Evolutionary conservation across 2,797 vertebrate species (phyloP).

Genomic region (Megaceryle alcyon): DNA sequence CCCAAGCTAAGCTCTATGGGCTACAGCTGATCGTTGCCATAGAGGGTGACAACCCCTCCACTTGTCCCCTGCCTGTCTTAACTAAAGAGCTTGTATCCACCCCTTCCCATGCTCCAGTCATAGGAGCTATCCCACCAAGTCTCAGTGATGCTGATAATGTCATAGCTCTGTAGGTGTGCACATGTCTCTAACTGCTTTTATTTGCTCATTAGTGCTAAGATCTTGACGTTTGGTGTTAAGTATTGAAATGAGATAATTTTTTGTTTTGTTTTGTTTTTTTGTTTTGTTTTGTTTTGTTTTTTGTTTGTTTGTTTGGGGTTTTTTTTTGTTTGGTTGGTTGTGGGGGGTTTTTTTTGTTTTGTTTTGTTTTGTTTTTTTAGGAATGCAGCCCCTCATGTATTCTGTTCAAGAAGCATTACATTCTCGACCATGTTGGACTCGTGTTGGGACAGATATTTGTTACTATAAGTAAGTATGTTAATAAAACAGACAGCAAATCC

Average conservation of each 20-base stretch:
- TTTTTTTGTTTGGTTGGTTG: background rate
- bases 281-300: slow-evolving; percentile 7
- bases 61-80: background rate
- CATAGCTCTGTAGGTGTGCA: too few species aligned
- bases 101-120: too few species aligned
- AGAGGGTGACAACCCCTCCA: background rate
- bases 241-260: background rate
- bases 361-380: background rate
- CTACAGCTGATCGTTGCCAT: background rate
- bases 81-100: too few species aligned
- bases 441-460: slow-evolving; percentile 94
- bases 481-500: background rate
- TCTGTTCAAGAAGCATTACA: slow-evolving; percentile 95
- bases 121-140: too few species aligned
- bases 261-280: background rate
- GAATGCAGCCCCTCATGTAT: slow-evolving; percentile 97
- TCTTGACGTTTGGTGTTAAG: background rate
- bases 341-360: too few species aligned
- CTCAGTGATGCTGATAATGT: too few species aligned
- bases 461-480: slow-evolving; percentile 94
- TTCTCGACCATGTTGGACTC: slow-evolving; percentile 90
- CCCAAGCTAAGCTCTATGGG: background rate
- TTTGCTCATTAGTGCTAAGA: background rate
- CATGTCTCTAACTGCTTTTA: too few species aligned
- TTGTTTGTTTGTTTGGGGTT: background rate